phyloP scores from a whole-genome alignment of 2,113 vertebrate species.

The Petromus typicus region DNA sequence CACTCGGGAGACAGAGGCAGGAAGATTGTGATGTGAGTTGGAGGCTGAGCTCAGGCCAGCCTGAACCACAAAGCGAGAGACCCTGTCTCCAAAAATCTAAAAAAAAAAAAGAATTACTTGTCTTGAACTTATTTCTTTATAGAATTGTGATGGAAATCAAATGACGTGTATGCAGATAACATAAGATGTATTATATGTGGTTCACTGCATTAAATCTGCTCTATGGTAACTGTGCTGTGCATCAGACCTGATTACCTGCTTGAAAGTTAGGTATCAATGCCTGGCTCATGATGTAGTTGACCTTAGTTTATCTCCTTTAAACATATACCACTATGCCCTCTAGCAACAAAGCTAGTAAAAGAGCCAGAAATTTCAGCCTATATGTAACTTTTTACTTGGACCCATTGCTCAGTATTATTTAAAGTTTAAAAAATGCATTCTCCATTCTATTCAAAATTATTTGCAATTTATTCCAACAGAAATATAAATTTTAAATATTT shows the following conservation, averaged over 20 bases:
- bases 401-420: not conserved
- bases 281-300: not conserved
- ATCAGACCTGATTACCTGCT: not conserved
- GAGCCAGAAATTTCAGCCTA: not conserved
- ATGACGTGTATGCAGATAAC: not conserved
- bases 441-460: not conserved
- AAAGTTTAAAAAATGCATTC: not conserved
- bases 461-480: not conserved
- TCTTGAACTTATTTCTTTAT: not conserved
- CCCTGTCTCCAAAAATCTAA: too few relatives aligned
- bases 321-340: rapidly evolving
- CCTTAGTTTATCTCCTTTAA: not conserved
- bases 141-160: not conserved
- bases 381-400: not conserved
- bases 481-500: not conserved
- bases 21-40: too few relatives aligned
- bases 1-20: too few relatives aligned
- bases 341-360: not conserved
- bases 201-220: not conserved
- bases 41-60: too few relatives aligned
- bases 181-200: not conserved
- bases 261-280: not conserved
- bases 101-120: too few relatives aligned
- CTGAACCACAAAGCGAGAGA: too few relatives aligned
- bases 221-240: not conserved